Evolutionary conservation across 2,797 vertebrate genomes (phyloP).

Genomic region (Pitangus sulphuratus): DNA sequence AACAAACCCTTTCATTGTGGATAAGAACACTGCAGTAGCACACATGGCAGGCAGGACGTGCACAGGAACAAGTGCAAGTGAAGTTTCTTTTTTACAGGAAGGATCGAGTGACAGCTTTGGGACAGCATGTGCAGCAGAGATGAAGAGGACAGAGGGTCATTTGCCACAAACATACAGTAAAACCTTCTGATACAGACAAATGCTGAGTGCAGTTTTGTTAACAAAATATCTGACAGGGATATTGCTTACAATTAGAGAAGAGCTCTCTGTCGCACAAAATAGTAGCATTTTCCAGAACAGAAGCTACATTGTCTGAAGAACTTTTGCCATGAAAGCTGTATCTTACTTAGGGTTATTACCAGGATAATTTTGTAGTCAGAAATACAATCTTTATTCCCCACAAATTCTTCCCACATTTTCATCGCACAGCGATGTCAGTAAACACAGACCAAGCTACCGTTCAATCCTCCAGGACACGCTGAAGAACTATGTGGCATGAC

Average conservation of each 20-base stretch:
- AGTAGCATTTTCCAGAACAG: not conserved
- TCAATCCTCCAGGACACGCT: not conserved
- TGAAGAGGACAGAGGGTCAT: not conserved
- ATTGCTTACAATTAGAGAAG: not conserved
- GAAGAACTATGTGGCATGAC: not conserved
- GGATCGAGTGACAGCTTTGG: not conserved
- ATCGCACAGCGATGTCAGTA: not conserved
- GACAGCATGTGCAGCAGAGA: not conserved
- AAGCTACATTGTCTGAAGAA: not conserved
- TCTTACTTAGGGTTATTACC: not conserved
- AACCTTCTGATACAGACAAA: not conserved
- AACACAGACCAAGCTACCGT: not conserved
- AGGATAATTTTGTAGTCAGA: slow-evolving; percentile 5
- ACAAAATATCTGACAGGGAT: not conserved
- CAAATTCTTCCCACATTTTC: slow-evolving; percentile 19
- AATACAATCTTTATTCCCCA: not conserved
- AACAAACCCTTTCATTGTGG: not conserved
- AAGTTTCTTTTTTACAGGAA: not conserved
- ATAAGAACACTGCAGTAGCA: not conserved
- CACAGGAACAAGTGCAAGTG: not conserved
- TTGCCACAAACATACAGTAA: not conserved
- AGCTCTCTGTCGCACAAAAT: not conserved
- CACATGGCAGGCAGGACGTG: accelerated
- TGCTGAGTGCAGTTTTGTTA: not conserved
- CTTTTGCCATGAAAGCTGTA: not conserved